Base-by-base conservation (phyloP, 2,797 vertebrate genomes). In the Choloepus didactylus region DNA sequence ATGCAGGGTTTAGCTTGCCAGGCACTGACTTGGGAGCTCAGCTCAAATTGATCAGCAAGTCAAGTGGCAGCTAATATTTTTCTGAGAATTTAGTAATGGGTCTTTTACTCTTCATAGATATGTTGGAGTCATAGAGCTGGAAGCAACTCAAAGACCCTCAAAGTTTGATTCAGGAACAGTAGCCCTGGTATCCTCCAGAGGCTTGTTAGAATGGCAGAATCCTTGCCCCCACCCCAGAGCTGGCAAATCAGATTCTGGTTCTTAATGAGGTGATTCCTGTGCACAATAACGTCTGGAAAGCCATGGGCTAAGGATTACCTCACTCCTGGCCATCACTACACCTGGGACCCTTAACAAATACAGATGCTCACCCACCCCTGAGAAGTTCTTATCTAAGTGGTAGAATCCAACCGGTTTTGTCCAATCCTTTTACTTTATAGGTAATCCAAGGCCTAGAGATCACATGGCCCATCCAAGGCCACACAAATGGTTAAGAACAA, bases 61-160 rank as follows among this genome's bases (percentile, higher is more conserved):
- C 31, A 31, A 93, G 38, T 46, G 85, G 72, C 49, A 92, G 82
- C 41, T 60, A 67, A 1, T 29, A 14, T 60, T 89, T 89, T 96
- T 44, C 84, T 69, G 80, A 87, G 54, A n/a, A n/a, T 92, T 70
- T 80, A 90, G 56, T 64, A 56, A 86, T n/a, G 31, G 46, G 38
- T 62, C 81, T 56, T 46, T 60, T 27, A 10, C 44, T 67, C 62
- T 93, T 67, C 7, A 5, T 62, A 51, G 60, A 62, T 27, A 49
- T 1, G 0, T 10, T 51, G 66, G 66, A 10, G 49, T 75, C 86
- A 21, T 14, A 31, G 29, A 84, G 66, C 87, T 87, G 87, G 60
- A 85, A 81, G 69, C 0, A 0, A 90, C 44, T 72, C 12, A 1
- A 25, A 82, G 81, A 46, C 9, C 62, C 41, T 56, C 25, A 31